These are phyloP conservation scores for Meiosimyza platycephala DNA, from an alignment of 2,888 invertebrate genomes.

Conservation along the genomic window DNA sequence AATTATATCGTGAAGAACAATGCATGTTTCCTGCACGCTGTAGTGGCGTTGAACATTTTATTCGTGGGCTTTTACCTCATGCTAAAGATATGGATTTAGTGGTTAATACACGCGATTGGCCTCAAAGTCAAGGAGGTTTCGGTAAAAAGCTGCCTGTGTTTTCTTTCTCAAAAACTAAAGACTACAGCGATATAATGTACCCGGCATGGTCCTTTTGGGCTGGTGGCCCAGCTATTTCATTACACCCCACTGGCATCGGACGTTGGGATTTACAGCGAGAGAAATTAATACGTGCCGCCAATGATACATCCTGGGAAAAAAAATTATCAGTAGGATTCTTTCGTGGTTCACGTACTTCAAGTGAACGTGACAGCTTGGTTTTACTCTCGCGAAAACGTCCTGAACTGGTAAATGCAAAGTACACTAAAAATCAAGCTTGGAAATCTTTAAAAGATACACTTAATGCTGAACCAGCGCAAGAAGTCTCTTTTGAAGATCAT, in stretches of 20 bases:
- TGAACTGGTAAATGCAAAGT: constrained; percentile 88
- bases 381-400: constrained; percentile 81
- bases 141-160: constrained; percentile 76
- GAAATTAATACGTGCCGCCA: constrained; percentile 75
- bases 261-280: constrained; percentile 89
- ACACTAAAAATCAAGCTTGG: constrained; percentile 99
- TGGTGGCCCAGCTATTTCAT: constrained; percentile 94
- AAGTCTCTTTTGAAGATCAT: constrained; percentile 90
- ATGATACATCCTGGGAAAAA: constrained; percentile 78
- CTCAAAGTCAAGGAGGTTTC: constrained; percentile 73
- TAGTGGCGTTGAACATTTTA: constrained; percentile 89
- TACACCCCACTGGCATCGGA: constrained; percentile 94
- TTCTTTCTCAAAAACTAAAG: constrained; percentile 90
- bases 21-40: constrained; percentile 96
- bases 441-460: constrained; percentile 95
- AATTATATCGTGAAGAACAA: constrained; percentile 82
- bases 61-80: constrained; percentile 75
- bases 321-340: constrained; percentile 85
- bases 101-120: constrained; percentile 93
- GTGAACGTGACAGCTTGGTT: constrained; percentile 89
- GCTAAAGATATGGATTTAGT: constrained; percentile 87
- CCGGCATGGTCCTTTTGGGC: constrained; percentile 99
- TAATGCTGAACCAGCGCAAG: constrained; percentile 82
- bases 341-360: constrained; percentile 92
- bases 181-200: constrained; percentile 91